A percentile compares a stretch with the other conserved stretches of the same genome.
Evolutionary conservation across 2,888 invertebrate species (phyloP).

Genomic region (Heteromyza rotundicornis): DNA sequence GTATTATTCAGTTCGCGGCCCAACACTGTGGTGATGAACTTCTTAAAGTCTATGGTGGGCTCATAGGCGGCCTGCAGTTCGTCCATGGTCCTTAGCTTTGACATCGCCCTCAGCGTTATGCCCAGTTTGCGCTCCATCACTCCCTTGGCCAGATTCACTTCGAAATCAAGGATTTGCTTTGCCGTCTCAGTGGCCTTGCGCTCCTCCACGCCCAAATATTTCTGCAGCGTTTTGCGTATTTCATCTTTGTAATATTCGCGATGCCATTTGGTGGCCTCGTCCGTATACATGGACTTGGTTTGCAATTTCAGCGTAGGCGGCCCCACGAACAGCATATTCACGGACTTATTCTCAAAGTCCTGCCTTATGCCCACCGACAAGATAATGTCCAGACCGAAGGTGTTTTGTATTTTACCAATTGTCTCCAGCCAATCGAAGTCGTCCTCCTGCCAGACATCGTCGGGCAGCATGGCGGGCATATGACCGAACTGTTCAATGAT

Average conservation of each 20-base stretch:
- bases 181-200: constrained; percentile 39
- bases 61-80: constrained; percentile 36
- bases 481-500: constrained; percentile 46
- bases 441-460: constrained; percentile 32
- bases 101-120: constrained; percentile 34
- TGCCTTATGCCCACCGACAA: constrained; percentile 38
- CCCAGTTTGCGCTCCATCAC: constrained; percentile 34
- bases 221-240: constrained; percentile 34
- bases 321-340: constrained; percentile 46
- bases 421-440: constrained; percentile 50
- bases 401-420: constrained; percentile 46
- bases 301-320: constrained; percentile 41
- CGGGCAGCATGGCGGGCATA: constrained; percentile 45
- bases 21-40: constrained; percentile 43
- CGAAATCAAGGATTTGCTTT: constrained; percentile 42
- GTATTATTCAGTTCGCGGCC: constrained; percentile 38
- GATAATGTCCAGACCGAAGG: constrained; percentile 52
- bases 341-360: constrained; percentile 37
- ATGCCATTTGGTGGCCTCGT: constrained; percentile 31
- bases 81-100: constrained; percentile 30
- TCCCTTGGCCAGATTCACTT: constrained; percentile 40
- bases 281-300: constrained; percentile 34
- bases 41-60: constrained; percentile 40
- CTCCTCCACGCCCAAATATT: constrained; percentile 39
- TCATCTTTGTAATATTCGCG: constrained; percentile 26